Conservation (phyloP, 2,888 invertebrate genomes). For the Bimastos eiseni region DNA sequence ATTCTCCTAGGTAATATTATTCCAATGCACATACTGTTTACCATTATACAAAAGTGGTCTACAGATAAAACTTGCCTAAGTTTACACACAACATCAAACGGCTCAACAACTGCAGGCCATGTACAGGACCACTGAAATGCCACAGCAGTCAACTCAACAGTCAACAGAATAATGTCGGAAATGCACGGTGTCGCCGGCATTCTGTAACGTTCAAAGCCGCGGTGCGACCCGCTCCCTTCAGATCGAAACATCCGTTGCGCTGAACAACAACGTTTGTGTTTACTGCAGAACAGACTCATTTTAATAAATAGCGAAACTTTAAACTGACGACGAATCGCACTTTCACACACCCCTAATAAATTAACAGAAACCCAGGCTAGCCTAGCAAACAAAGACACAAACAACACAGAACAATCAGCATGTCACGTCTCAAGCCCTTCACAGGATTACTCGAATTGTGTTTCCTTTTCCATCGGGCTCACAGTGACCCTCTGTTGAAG, state of each 20-base stretch:
- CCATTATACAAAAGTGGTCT: background rate
- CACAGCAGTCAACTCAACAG: background rate
- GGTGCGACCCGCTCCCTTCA: background rate
- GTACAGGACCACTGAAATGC: background rate
- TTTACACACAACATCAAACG: slow-evolving; percentile 29
- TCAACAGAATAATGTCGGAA: background rate
- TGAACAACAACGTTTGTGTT: background rate
- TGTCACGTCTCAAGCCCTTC: background rate
- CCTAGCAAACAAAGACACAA: background rate
- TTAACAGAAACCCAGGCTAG: background rate
- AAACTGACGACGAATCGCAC: background rate
- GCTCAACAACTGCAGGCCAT: slow-evolving; percentile 6
- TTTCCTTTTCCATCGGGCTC: background rate
- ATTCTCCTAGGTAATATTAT: slow-evolving; percentile 21
- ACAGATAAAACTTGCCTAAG: background rate
- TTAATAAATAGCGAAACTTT: slow-evolving; percentile 6
- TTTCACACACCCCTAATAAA: background rate
- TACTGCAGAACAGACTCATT: background rate
- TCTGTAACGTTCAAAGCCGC: background rate
- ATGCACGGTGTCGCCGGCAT: background rate
- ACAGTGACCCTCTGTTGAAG: background rate
- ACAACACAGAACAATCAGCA: background rate
- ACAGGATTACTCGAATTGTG: background rate
- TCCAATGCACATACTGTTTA: background rate
- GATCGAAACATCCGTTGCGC: background rate